Evolutionary conservation across 1,140 invertebrate genomes (phyloP).

Genomic region (Drosophila sp.): DNA sequence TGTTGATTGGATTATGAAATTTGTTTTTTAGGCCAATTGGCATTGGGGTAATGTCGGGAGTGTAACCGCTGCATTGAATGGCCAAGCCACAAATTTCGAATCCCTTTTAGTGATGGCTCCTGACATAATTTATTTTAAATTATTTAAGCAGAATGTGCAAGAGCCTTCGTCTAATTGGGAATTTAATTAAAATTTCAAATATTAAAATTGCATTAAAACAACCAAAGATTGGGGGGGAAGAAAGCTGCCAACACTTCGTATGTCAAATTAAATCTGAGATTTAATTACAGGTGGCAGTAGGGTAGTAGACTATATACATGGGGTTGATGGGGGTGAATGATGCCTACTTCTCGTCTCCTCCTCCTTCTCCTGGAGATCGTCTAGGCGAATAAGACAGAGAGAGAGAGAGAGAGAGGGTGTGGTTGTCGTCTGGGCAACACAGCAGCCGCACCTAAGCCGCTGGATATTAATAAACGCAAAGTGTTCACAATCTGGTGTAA

Average conservation of each 20-base stretch:
- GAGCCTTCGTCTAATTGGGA: constrained; percentile 46
- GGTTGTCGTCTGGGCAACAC: constrained; percentile 42
- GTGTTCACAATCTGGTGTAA: constrained; percentile 70
- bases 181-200: constrained; percentile 69
- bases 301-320: background rate
- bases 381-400: constrained; percentile 7
- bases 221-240: constrained; percentile 35
- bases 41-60: background rate
- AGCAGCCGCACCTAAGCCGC: constrained; percentile 60
- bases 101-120: constrained; percentile 34
- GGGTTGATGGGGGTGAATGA: background rate
- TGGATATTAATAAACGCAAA: constrained; percentile 71
- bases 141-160: constrained; percentile 53
- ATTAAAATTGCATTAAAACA: constrained; percentile 64
- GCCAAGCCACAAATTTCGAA: constrained; percentile 34
- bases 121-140: constrained; percentile 56
- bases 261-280: constrained; percentile 60
- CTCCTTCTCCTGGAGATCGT: constrained; percentile 1
- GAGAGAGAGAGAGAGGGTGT: constrained; percentile 6
- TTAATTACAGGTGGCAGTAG: constrained; percentile 50
- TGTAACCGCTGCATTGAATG: constrained; percentile 48
- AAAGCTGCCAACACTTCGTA: constrained; percentile 37
- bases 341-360: background rate
- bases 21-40: background rate
- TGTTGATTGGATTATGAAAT: constrained; percentile 9